Base-by-base conservation (phyloP, 2,888 invertebrate species). In the Athalia circularis region DNA sequence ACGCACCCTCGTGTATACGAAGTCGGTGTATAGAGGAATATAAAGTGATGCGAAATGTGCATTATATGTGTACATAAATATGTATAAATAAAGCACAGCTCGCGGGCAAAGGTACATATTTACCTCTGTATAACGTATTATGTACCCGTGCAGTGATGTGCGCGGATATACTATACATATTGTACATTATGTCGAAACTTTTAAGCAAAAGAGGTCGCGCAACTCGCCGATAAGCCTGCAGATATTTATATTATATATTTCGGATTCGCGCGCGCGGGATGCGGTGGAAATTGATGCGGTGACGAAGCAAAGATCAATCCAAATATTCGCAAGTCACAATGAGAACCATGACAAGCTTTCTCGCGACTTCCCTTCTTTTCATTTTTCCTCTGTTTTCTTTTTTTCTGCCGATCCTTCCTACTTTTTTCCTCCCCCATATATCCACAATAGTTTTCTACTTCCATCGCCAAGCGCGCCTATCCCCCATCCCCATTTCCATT, bases 201-300 rank as follows among this genome's bases (percentile, higher is more conserved):
- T 54, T 54, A 54, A 54, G 5, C 52, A 54, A 54, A 52, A 50
- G 68, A 68, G 52, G 47, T 47, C 45, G 57, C 8, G 11, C 54
- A 15, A 15, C 8, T n/a, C 13, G 62, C 5, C 62, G 62, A 13
- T 62, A 62, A 62, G 13, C 13, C 62, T 13, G 13, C 4, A n/a
- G 29, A 11, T 7, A 4, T 62, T 29, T 29, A 29, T 2, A 29
- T 15, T 13, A 7, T 15, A 4, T 62, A 13, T 13, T 72, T 45
- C 57, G 72, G 47, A 45, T 72, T 59, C 5, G 8, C 45, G 9
- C 47, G 9, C 8, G 7, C 29, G 29, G 29, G 29, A 62, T 9
- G n/a, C 72, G 72, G 59, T 75, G 62, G 2, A 75, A 75, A 75
- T 75, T 75, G 62, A 75, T 75, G 62, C 75, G 52, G 43, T 75